Evolutionary conservation across 2,797 vertebrate species (phyloP), one percentile per base, ranked within the genome.

Genomic region (Octomys mimax): DNA sequence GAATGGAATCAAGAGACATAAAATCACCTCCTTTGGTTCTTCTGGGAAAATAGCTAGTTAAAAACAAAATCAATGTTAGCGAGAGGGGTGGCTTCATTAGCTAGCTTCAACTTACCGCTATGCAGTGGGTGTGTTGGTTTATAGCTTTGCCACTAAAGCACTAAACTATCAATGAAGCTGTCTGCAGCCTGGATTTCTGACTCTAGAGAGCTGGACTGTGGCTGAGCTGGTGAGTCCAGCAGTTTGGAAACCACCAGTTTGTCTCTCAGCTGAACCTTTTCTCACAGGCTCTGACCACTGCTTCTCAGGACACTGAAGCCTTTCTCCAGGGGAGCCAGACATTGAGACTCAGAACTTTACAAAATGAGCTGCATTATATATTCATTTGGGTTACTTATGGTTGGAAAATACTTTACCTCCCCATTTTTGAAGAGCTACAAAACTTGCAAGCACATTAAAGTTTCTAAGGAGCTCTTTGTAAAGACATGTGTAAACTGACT

Each of bases 1-100:
- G 95, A 95, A 97, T 96, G 92, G 91, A 96, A 91, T 96, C 89
- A 94, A 92, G 95, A 96, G 85, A 97, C 96, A 96, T 96, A 96
- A 96, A 97, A 96, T 92, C 88, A 7, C 93, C 95, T 96, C 75
- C 91, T 93, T 96, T 93, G 66, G 91, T 94, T 94, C 96, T 91
- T 96, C 84, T 88, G 94, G 96, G 96, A 93, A 94, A 96, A 96
- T 85, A 92, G 91, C 91, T 96, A 95, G 95, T 92, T 96, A 95
- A 96, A 92, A 90, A 95, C 93, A 96, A 97, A 97, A 97, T 95
- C 95, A 93, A 79, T 91, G 59, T 49, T 87, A 84, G 95, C 61
- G 22, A 91, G 93, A 95, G 66, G 52, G 90, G 78, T 71, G 84
- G 71, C 77, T 96, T 96, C n/a, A 2, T 92, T 92, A 97, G 89